Evolutionary conservation across 1,140 invertebrate species (phyloP).

Genomic region (Archivesica marissinica): DNA sequence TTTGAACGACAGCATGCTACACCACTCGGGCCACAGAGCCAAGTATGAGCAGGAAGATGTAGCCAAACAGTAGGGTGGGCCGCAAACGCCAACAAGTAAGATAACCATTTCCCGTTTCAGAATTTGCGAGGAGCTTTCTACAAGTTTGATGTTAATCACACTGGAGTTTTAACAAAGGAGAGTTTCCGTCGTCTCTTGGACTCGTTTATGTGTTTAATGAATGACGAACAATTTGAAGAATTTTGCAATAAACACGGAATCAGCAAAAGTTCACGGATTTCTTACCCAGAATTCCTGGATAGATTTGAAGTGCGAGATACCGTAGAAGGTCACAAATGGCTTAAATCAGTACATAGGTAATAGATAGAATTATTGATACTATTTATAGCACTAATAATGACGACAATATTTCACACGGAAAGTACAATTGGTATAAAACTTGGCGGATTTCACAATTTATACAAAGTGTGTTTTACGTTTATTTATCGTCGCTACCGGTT

Average conservation of each 20-base stretch:
- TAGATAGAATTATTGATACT: no score
- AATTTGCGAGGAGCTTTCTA: conserved; percentile 80
- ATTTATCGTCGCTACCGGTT: no score
- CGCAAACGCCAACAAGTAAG: no score
- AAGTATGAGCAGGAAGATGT: no score
- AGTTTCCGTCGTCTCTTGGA: conserved; percentile 80
- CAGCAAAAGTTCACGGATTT: conserved; percentile 70
- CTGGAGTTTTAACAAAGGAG: conserved; percentile 75
- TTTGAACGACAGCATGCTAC: no score
- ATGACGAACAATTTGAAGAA: conserved; percentile 79
- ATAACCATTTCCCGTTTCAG: conserved; percentile 70
- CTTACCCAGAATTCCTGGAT: conserved; percentile 78
- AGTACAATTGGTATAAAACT: no score
- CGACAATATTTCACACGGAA: no score
- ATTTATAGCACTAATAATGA: no score
- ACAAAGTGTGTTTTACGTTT: no score
- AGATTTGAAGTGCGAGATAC: conserved; percentile 79
- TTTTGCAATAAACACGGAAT: conserved; percentile 79
- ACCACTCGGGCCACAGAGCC: no score
- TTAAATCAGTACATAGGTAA: conserved; percentile 79
- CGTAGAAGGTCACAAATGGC: conserved; percentile 81
- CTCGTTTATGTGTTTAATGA: conserved; percentile 80
- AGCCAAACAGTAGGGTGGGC: no score
- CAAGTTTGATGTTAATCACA: conserved; percentile 82
- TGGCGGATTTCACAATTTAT: no score